These are phyloP conservation scores for Gobionotothen gibberifrons DNA, from an alignment of 2,797 vertebrate species.

Conservation along the genomic window DNA sequence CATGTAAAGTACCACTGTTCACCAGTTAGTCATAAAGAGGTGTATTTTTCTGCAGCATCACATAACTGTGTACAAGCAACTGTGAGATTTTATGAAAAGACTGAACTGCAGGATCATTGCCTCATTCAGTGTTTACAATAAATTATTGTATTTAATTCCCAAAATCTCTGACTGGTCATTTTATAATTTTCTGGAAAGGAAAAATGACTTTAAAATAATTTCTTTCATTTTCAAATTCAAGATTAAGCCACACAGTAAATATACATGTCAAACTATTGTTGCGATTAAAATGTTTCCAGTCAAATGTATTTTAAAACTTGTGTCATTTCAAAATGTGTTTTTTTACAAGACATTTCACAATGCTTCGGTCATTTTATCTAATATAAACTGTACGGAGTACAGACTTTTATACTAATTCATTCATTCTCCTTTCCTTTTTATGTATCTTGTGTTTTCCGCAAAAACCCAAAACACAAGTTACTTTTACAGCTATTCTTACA, in stretches of 20 bases:
- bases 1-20: not conserved
- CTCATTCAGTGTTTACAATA: no score
- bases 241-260: not conserved
- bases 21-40: not conserved
- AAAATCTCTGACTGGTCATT: no score
- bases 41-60: not conserved
- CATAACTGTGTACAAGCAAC: not conserved
- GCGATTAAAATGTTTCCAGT: not conserved
- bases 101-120: not conserved
- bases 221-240: no score
- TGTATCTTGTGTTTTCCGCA: not conserved
- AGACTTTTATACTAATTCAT: not conserved
- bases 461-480: not conserved
- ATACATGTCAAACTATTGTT: not conserved
- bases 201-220: no score
- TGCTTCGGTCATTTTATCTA: not conserved
- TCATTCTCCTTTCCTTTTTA: not conserved
- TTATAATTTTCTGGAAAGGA: no score
- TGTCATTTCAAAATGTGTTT: not conserved
- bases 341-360: not conserved
- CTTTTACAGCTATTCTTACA: not conserved
- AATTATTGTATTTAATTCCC: no score
- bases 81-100: not conserved
- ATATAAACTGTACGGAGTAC: not conserved
- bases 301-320: not conserved